Percentiles rank a stretch among this genome's conserved stretches.
Evolutionary conservation across 2,797 vertebrate genomes (phyloP).

Genomic region (Argentina silus): DNA sequence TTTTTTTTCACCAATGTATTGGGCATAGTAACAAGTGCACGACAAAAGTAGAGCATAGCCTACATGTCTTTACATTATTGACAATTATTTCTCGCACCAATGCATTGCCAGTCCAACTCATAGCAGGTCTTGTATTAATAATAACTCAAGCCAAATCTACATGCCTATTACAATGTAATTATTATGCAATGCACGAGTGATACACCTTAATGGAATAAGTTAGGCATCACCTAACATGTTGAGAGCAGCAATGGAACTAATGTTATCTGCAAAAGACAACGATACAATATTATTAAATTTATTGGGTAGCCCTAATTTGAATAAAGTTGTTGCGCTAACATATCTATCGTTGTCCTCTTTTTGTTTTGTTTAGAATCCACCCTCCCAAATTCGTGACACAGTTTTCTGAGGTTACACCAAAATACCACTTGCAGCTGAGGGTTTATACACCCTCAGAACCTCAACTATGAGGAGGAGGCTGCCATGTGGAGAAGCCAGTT

Average conservation of each 20-base stretch:
- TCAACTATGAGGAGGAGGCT: slow-evolving; percentile 63
- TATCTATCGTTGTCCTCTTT: slow-evolving; percentile 41
- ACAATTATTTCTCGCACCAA: too few relatives aligned
- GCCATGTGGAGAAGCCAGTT: slow-evolving; percentile 52
- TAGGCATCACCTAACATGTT: slow-evolving; percentile 15
- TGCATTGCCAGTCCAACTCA: too few relatives aligned
- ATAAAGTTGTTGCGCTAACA: slow-evolving; percentile 37
- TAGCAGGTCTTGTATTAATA: too few relatives aligned
- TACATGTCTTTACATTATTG: neutral
- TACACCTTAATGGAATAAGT: neutral
- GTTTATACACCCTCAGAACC: slow-evolving; percentile 65
- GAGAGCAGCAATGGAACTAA: too few relatives aligned
- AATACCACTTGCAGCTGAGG: slow-evolving; percentile 56
- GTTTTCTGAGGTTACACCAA: slow-evolving; percentile 69
- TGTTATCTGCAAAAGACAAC: too few relatives aligned
- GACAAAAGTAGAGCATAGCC: slow-evolving; percentile 2
- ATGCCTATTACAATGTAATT: neutral
- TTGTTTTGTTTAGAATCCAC: slow-evolving; percentile 54
- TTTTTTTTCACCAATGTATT: neutral
- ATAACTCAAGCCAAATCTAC: too few relatives aligned
- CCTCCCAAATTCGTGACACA: slow-evolving; percentile 46
- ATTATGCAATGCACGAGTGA: neutral
- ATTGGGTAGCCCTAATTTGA: neutral
- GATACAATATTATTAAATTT: too few relatives aligned
- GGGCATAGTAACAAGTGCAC: neutral